Percentiles rank a stretch among this genome's conserved stretches.
phyloP scores from a whole-genome alignment of 2,797 vertebrate species.

The Cottoperca gobio region DNA sequence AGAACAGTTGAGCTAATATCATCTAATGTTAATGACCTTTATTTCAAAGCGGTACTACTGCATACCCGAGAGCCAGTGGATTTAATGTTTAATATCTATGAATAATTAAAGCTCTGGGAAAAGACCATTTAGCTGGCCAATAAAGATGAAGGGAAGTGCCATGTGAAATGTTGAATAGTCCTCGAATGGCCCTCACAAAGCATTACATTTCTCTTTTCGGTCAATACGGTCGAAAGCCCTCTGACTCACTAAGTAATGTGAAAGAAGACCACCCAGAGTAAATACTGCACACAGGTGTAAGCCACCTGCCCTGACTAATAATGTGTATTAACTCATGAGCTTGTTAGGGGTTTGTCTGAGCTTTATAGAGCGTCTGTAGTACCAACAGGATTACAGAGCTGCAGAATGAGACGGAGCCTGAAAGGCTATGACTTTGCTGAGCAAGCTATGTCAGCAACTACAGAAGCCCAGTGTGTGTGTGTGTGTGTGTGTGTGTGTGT shows the following conservation, averaged over 20 bases:
- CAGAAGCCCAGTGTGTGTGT: conserved; percentile 20
- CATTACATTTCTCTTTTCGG: conserved; percentile 58
- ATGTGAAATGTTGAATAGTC: conserved; percentile 65
- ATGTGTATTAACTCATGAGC: conserved; percentile 35
- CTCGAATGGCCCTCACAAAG: conserved; percentile 54
- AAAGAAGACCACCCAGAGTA: conserved; percentile 6
- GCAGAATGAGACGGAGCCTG: conserved; percentile 42
- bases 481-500: conserved; percentile 8
- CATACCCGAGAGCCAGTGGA: conserved; percentile 56
- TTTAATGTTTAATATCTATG: conserved; percentile 79
- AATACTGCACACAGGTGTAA: conserved; percentile 17
- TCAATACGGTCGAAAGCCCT: conserved; percentile 63
- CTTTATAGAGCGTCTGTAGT: conserved; percentile 45
- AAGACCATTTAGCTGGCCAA: conserved; percentile 75
- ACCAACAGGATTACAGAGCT: conserved; percentile 50
- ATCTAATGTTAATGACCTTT: conserved; percentile 68
- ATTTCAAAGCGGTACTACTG: conserved; percentile 65
- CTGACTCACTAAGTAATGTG: conserved; percentile 26
- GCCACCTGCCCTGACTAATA: conserved; percentile 39
- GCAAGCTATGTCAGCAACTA: conserved; percentile 42
- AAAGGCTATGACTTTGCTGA: conserved; percentile 53
- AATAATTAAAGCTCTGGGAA: conserved; percentile 82
- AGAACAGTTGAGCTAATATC: conserved; percentile 60
- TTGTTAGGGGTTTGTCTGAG: conserved; percentile 50
- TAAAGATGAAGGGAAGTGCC: conserved; percentile 75